These are phyloP conservation scores for Pterois miles DNA, from an alignment of 2,797 vertebrate genomes.

Conservation along the genomic window DNA sequence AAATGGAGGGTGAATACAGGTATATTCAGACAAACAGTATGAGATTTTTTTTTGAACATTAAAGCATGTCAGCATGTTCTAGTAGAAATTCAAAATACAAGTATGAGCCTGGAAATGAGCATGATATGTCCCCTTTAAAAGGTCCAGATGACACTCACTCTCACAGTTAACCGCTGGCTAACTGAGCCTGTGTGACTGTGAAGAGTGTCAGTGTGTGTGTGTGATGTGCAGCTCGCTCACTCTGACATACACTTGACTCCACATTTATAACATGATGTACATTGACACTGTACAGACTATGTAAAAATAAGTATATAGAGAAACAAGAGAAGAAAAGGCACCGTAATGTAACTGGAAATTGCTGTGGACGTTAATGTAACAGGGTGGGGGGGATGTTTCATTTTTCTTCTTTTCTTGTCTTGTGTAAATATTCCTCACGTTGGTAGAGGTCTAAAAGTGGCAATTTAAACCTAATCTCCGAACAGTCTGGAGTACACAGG, in stretches of 20 bases:
- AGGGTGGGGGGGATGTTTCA: slow-evolving; percentile 2
- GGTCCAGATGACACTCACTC: slow-evolving; percentile 23
- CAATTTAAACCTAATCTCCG: slow-evolving; percentile 5
- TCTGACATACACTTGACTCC: slow-evolving; percentile 36
- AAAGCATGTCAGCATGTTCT: no score
- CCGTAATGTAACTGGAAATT: slow-evolving; percentile 39
- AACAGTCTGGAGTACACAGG: slow-evolving; percentile 1
- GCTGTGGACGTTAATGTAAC: slow-evolving; percentile 34
- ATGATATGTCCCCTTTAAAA: not conserved
- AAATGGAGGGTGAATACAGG: no score
- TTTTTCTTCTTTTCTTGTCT: slow-evolving; percentile 24
- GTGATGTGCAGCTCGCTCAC: slow-evolving; percentile 30
- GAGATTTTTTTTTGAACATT: no score
- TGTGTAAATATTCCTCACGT: slow-evolving; percentile 25
- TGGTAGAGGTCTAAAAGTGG: slow-evolving; percentile 15
- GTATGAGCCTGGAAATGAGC: no score
- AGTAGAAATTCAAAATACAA: no score
- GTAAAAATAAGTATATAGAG: slow-evolving; percentile 64
- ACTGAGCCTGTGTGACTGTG: not conserved
- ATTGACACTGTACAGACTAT: slow-evolving; percentile 74
- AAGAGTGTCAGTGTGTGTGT: slow-evolving; percentile 20
- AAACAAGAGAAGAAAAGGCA: slow-evolving; percentile 32
- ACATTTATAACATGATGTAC: slow-evolving; percentile 59
- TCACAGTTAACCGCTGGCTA: not conserved
- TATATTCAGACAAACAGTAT: no score